Percentiles rank a stretch among this genome's conserved stretches.
These are phyloP conservation scores for Ascaphus truei DNA, from an alignment of 2,113 vertebrate species.

Conservation along the genomic window DNA sequence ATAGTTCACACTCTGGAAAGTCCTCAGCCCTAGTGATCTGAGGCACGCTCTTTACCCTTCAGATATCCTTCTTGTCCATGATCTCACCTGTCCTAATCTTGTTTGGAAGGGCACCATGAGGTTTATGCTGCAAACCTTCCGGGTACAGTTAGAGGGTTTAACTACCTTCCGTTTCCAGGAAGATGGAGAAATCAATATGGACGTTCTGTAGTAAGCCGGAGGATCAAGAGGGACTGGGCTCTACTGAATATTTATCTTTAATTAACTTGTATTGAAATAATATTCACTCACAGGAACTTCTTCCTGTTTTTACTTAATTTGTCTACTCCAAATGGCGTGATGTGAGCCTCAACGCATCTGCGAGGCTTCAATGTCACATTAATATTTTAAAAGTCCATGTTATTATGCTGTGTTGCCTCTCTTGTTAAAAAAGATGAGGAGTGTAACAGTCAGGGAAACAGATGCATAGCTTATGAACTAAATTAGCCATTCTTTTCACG, in stretches of 20 bases:
- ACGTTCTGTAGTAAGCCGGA: conserved; percentile 11
- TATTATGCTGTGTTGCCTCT: conserved; percentile 6
- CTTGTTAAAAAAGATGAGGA: conserved; percentile 27
- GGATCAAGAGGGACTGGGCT: conserved; percentile 23
- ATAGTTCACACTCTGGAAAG: background rate
- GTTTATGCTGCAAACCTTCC: background rate
- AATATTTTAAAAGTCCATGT: conserved; percentile 33
- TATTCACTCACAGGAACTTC: conserved; percentile 1
- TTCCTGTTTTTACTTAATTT: background rate
- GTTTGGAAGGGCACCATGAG: background rate
- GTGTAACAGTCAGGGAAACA: conserved; percentile 5
- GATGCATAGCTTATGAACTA: conserved; percentile 22
- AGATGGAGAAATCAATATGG: conserved; percentile 25
- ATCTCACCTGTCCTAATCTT: background rate
- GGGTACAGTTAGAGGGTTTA: conserved; percentile 23
- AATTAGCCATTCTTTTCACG: conserved; percentile 26
- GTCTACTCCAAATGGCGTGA: background rate
- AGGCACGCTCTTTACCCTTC: conserved; percentile 1
- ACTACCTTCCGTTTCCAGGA: conserved; percentile 1
- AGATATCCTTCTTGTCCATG: background rate
- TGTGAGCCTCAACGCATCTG: background rate
- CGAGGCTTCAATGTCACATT: conserved; percentile 32
- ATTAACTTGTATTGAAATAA: conserved; percentile 30
- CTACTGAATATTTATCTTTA: conserved; percentile 34
- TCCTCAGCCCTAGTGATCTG: too few species aligned